Base-by-base conservation (phyloP, 2,113 vertebrate genomes). In the Ammodytes marinus region DNA sequence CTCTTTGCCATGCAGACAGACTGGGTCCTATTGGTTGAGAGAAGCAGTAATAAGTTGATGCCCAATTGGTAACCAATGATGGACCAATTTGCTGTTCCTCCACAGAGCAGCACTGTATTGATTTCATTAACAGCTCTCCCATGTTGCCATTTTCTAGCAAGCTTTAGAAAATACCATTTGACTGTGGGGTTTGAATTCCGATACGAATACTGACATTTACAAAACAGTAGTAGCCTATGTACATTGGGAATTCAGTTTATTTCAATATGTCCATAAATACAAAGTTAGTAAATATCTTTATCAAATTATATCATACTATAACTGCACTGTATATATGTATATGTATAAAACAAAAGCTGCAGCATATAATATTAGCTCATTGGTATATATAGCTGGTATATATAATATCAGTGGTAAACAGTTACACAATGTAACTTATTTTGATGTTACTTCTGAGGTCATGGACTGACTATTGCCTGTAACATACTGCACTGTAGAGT, bases 51-150 rank as follows among this genome's bases (percentile, higher is more conserved):
- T 67, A 75, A 74, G 69, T 65, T 58, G 59, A 79, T 75, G 79
- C 69, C 37, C 1, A 76, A 74, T 78, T 81, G 75, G 81, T 81
- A 69, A 80, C 78, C 68, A 82, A 71, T 86, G 82, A 71, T 58
- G 59, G 83, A 61, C 74, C 72, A 77, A 79, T 83, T 84, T 86
- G 75, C 78, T 58, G 66, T 40, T n/a, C 46, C 61, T 77, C 60
- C 63, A 53, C 50, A 58, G 49, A 27, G 64, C 74, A 14, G 76
- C 74, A 69, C 52, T 72, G 39, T 59, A 83, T 72, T 85, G 80
- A 84, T 88, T 83, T 82, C 37, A 79, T 69, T 69, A 69, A 35
- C 37, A 49, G 60, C 42, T 59, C 55, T 63, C 5, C 71, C 17
- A n/a, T 75, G 55, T 52, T 80, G 79, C 37, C 54, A 67, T 80